Evolutionary conservation across 2,113 vertebrate species (phyloP), one percentile per base, ranked within the genome.

Genomic region (Sinocyclocheilus maitianheensis): DNA sequence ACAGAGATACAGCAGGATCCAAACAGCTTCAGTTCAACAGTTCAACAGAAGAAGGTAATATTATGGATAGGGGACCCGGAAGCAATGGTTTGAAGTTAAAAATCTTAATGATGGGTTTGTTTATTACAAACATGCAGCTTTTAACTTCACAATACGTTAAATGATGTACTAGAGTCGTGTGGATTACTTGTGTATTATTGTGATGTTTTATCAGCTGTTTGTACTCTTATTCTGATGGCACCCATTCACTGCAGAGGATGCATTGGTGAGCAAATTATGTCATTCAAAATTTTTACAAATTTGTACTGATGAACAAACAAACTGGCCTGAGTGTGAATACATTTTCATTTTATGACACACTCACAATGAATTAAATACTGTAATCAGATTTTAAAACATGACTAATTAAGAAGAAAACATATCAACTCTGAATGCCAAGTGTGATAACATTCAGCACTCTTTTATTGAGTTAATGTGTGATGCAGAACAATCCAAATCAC

Each of bases 351-450:
- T 37, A 46, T 75, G 46, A 67, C 55, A 89, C 7, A 24, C 69
- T 75, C 65, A 72, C 65, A 37, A 71, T 11, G 62, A 89, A 88
- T 84, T 30, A 55, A 84, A 84, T 85, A 89, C 74, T 14, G 48
- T 51, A 69, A 86, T 86, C 26, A 83, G 79, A 76, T 81, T 37
- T 22, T 77, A 71, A 77, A 69, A 81, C 7, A 10, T 75, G 74
- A 81, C 63, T 85, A 85, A 77, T 88, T 82, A 88, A 30, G 24
- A 4, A 55, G 30, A 71, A 20, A 53, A 84, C 60, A 53, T 84
- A 80, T 69, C 84, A 84, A 84, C 69, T 34, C 20, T 24, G 26
- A 77, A 80, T 63, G 67, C 43, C n/a, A 26, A 79, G 65, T 67
- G 18, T 83, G 75, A 75, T 58, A 75, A 18, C 77, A 74, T 40